Percentiles rank a stretch among this genome's conserved stretches.
Evolutionary conservation across 2,113 vertebrate species (phyloP).

Genomic region (Elaphurus davidianus): DNA sequence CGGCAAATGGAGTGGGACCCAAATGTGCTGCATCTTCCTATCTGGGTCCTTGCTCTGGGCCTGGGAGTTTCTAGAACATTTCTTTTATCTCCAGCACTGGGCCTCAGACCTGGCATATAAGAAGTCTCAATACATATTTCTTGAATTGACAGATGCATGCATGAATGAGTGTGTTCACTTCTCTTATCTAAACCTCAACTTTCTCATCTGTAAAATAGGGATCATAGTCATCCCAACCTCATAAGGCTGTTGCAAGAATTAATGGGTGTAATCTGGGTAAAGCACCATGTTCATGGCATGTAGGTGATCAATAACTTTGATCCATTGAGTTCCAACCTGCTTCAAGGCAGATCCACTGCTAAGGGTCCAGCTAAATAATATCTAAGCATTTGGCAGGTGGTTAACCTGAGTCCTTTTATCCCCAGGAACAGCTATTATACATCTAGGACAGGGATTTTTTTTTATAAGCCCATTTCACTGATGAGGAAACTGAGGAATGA

Average conservation of each 20-base stretch:
- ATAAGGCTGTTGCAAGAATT: not conserved
- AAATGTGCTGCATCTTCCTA: not conserved
- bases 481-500: not conserved
- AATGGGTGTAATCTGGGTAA: not conserved
- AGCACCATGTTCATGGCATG: accelerated
- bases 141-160: not conserved
- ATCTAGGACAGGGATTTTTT: not conserved
- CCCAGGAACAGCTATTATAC: not conserved
- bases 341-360: not conserved
- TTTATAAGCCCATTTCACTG: not conserved
- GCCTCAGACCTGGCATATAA: not conserved
- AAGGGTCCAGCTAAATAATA: not conserved
- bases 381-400: not conserved
- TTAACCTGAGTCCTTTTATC: not conserved
- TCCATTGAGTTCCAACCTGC: not conserved
- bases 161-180: not conserved
- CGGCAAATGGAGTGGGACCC: accelerated
- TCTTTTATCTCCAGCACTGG: not conserved
- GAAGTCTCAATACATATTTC: not conserved
- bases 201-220: not conserved
- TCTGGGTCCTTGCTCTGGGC: not conserved
- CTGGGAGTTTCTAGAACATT: not conserved
- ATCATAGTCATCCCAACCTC: not conserved
- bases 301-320: not conserved
- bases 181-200: not conserved